Base-by-base conservation (phyloP, 2,113 vertebrate genomes). In the Petroica traversi region DNA sequence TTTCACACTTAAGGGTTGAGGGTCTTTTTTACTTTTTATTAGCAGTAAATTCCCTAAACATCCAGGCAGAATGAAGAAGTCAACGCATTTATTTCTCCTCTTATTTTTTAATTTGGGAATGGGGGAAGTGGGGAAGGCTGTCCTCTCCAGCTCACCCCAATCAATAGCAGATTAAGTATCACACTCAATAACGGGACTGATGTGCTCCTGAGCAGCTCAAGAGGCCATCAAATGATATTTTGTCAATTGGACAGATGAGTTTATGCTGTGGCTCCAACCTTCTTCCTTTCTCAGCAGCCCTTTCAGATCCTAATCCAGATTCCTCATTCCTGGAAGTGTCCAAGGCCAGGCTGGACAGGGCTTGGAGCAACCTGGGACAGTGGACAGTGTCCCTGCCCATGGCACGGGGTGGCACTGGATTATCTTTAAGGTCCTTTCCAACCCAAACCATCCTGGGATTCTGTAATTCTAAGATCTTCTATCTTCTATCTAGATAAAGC, bases 101-200 rank as follows among this genome's bases (percentile, higher is more conserved):
- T 77, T 49, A 48, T 38, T 29, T 87, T 95, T 91, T 62, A 89
- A 67, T 85, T 93, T 83, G 22, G 67, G 41, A 49, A 34, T 31
- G 49, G n/a, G 23, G 19, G 29, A 20, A 80, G 55, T 25, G 38
- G 33, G 67, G 62, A 73, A 91, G 18, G 33, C 17, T 86, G 40
- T 62, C 43, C 33, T 74, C 81, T 78, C 33, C 71, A 85, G 17
- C 66, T 77, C 86, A 28, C 48, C 51, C 49, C 31, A 94, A 61
- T 95, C 82, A 22, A 97, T 93, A 97, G 38, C 19, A 92, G 92
- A 97, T 97, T 78, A 96, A 97, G 48, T 95, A 66, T 22, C 86
- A 74, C 92, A 91, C 67, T 97, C 94, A 90, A 84, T 94, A 96
- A 92, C 2, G 9, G 68, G 52, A 81, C 71, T 49, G 62, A 82